These are phyloP conservation scores for Sceloporus tristichus DNA, from an alignment of 2,113 vertebrate species.

Conservation along the genomic window DNA sequence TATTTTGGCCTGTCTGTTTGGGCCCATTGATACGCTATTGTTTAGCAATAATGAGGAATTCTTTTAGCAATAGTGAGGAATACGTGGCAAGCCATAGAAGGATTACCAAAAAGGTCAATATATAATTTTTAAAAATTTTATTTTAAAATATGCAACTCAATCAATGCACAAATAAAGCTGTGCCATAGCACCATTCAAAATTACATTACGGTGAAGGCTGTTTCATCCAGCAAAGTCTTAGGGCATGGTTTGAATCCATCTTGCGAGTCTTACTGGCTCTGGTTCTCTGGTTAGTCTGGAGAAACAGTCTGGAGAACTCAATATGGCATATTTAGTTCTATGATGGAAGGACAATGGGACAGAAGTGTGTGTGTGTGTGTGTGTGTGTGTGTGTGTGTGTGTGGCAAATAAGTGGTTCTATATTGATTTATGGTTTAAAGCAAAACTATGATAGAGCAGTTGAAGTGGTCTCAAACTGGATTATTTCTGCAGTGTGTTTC, in stretches of 20 bases:
- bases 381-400: too few species aligned
- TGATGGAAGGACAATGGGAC: not conserved
- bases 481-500: too few species aligned
- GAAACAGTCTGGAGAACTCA: not conserved
- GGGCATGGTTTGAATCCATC: too few species aligned
- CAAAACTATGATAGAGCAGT: not conserved
- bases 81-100: not conserved
- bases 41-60: not conserved
- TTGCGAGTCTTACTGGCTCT: not conserved
- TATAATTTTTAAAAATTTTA: too few species aligned
- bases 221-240: not conserved
- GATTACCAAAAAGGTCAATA: not conserved
- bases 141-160: not conserved
- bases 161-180: not conserved
- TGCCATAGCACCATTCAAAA: not conserved
- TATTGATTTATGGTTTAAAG: constrained; percentile 4
- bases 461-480: too few species aligned
- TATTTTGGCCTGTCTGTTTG: too few species aligned
- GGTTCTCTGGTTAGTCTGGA: not conserved
- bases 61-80: not conserved
- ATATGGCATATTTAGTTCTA: not conserved
- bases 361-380: not conserved
- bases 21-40: not conserved
- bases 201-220: not conserved
- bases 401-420: constrained; percentile 3